A percentile compares a stretch with the other conserved stretches of the same genome.
phyloP scores from a whole-genome alignment of 2,888 invertebrate genomes.

The Agrotis ipsilon region DNA sequence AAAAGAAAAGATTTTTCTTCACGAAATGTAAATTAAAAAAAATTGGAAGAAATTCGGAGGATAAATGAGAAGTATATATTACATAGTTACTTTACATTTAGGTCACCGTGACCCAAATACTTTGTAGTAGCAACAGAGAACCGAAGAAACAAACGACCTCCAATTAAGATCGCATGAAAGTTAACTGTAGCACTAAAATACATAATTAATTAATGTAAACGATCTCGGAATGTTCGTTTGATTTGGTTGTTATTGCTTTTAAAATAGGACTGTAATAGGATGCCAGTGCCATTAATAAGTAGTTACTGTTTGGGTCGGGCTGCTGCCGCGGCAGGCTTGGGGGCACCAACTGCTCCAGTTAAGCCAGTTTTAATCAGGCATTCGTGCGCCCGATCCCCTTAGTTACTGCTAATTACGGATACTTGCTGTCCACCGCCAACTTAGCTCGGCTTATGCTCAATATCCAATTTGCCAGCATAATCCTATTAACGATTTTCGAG shows the following conservation, averaged over 20 bases:
- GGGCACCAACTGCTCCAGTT: conserved; percentile 68
- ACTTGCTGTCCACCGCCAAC: conserved; percentile 86
- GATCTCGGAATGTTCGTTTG: conserved; percentile 44
- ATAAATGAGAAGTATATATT: conserved; percentile 21
- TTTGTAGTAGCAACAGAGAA: conserved; percentile 34
- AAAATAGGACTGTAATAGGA: conserved; percentile 53
- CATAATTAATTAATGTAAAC: conserved; percentile 59
- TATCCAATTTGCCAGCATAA: conserved; percentile 87
- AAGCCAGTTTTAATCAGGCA: conserved; percentile 84
- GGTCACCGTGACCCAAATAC: conserved; percentile 36
- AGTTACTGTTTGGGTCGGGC: conserved; percentile 73
- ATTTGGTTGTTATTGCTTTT: conserved; percentile 60
- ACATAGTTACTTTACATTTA: conserved; percentile 12
- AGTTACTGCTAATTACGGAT: conserved; percentile 88
- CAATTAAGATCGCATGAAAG: conserved; percentile 49
- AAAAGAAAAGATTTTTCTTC: conserved; percentile 2
- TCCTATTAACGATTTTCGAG: conserved; percentile 86
- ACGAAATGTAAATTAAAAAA: conserved; percentile 12
- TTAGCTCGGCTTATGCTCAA: conserved; percentile 84
- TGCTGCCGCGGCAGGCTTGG: conserved; percentile 50
- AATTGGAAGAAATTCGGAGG: background rate
- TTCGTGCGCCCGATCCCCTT: conserved; percentile 78
- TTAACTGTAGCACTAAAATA: conserved; percentile 52
- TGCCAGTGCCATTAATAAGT: conserved; percentile 62
- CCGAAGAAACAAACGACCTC: conserved; percentile 34